phyloP scores from a whole-genome alignment of 1,140 invertebrate genomes.

The Papilio polyxenes region DNA sequence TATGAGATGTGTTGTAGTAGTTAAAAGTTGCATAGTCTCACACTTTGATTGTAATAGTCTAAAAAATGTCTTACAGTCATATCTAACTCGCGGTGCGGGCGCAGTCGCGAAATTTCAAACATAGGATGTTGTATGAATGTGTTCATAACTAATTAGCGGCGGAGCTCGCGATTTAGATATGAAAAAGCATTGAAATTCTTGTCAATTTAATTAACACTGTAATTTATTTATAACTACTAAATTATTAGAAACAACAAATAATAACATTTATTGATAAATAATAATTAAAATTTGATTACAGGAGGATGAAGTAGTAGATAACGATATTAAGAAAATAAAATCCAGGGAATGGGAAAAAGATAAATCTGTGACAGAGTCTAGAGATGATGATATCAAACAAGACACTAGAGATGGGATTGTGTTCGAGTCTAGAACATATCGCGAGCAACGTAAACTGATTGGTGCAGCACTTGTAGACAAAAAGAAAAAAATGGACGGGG shows the following conservation, averaged over 20 bases:
- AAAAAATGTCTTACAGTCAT: not conserved
- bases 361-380: conserved; percentile 64
- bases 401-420: conserved; percentile 64
- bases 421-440: conserved; percentile 72
- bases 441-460: conserved; percentile 66
- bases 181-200: not conserved
- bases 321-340: conserved; percentile 78
- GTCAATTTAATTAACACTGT: not conserved
- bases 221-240: not conserved
- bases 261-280: not conserved
- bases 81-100: no score
- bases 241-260: not conserved
- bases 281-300: conserved; percentile 48
- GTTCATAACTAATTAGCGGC: no score
- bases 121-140: not conserved
- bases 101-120: not conserved
- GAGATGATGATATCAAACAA: conserved; percentile 75
- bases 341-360: conserved; percentile 77
- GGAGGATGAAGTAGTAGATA: conserved; percentile 74
- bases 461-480: conserved; percentile 59
- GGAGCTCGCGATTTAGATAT: no score
- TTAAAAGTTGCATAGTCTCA: not conserved
- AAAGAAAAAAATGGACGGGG: conserved; percentile 70
- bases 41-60: not conserved
- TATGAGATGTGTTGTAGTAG: conserved; percentile 12